Evolutionary conservation across 2,113 vertebrate genomes (phyloP).

Genomic region (Blennius ocellaris): DNA sequence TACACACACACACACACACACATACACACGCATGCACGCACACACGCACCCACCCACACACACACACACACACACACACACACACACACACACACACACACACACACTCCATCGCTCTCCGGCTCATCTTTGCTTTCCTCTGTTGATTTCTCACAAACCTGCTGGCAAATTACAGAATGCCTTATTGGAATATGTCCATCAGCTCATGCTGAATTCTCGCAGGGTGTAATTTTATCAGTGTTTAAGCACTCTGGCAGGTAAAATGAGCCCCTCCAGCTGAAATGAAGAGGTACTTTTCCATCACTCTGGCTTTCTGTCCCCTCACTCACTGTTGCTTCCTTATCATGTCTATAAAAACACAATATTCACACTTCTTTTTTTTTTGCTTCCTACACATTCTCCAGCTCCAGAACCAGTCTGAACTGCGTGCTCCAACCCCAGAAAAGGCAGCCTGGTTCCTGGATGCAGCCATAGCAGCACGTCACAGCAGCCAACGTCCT

Average conservation of each 20-base stretch:
- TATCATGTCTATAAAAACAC: neutral
- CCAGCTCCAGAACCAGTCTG: constrained; percentile 98
- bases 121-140: constrained; percentile 25
- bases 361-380: neutral
- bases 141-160: constrained; percentile 22
- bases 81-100: neutral
- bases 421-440: constrained; percentile 92
- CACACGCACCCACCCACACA: too few relatives aligned
- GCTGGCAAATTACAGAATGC: constrained; percentile 27
- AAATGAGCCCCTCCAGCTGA: neutral
- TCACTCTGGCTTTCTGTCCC: constrained; percentile 22
- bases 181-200: constrained; percentile 42
- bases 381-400: constrained; percentile 2
- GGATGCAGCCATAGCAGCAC: constrained; percentile 93
- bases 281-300: neutral
- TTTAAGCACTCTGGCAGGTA: constrained; percentile 17
- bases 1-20: constrained; percentile 9
- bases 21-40: too few relatives aligned
- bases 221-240: constrained; percentile 15
- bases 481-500: constrained; percentile 86
- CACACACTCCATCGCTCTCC: neutral
- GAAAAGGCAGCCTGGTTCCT: constrained; percentile 98
- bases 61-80: neutral
- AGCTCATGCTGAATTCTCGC: constrained; percentile 5
- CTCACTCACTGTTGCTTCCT: constrained; percentile 7